Evolutionary conservation across 1,140 invertebrate genomes (phyloP).

Genomic region (Drosophila leontia): DNA sequence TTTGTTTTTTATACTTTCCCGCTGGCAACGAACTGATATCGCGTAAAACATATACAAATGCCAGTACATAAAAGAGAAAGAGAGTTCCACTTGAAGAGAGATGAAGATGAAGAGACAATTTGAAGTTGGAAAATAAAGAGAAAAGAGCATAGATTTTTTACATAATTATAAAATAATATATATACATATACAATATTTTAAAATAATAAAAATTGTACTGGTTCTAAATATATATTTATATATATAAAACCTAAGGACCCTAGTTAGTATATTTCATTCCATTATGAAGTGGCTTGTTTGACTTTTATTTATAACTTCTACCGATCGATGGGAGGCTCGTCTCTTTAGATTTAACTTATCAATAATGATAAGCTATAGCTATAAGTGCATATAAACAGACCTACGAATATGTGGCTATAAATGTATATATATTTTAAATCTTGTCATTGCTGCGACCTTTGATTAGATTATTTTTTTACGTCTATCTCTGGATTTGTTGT

Average conservation of each 20-base stretch:
- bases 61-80: background rate
- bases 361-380: constrained; percentile 6
- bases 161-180: background rate
- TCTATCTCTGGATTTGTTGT: constrained; percentile 1
- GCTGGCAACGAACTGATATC: constrained; percentile 6
- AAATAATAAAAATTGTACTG: too few relatives aligned
- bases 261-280: background rate
- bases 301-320: background rate
- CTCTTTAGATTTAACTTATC: constrained; percentile 1
- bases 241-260: background rate
- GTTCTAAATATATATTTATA: background rate
- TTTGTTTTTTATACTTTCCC: background rate
- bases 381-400: background rate
- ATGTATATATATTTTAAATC: background rate
- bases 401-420: background rate
- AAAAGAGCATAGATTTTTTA: background rate
- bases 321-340: constrained; percentile 3
- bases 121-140: background rate
- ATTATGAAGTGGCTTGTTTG: background rate
- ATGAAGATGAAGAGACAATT: background rate
- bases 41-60: background rate
- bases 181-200: background rate
- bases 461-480: constrained; percentile 2
- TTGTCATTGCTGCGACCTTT: constrained; percentile 14
- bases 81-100: background rate